phyloP scores from a whole-genome alignment of 2,888 invertebrate genomes.

The Dioctria linearis region DNA sequence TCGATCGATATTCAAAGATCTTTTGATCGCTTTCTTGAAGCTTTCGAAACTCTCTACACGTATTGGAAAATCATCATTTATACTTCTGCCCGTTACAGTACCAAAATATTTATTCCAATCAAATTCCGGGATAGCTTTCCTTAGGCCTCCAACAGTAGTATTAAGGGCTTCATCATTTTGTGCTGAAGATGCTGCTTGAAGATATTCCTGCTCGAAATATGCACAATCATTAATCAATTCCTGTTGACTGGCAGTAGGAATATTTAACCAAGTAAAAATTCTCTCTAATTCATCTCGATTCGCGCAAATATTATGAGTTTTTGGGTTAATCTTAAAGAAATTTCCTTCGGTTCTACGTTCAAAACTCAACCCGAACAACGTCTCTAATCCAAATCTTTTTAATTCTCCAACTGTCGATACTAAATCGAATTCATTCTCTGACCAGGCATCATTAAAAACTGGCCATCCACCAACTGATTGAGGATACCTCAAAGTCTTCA shows the following conservation, averaged over 20 bases:
- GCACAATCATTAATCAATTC: not conserved
- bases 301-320: not conserved
- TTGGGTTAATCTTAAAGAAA: slow-evolving; percentile 1
- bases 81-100: not conserved
- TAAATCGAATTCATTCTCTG: not conserved
- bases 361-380: not conserved
- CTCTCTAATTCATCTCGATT: not conserved
- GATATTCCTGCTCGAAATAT: not conserved
- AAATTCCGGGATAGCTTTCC: not conserved
- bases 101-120: slow-evolving; percentile 20
- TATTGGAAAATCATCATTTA: slow-evolving; percentile 9
- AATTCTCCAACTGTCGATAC: not conserved
- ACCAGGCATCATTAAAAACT: not conserved
- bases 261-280: not conserved
- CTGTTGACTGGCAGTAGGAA: not conserved
- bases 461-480: slow-evolving; percentile 15
- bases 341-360: not conserved
- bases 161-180: not conserved
- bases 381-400: slow-evolving; percentile 14
- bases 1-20: not conserved
- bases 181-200: not conserved
- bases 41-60: not conserved
- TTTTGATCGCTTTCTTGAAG: not conserved
- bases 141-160: not conserved
- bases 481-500: not conserved